A percentile compares a stretch with the other conserved stretches of the same genome.
Conservation (phyloP, 2,888 invertebrate species). For the Polydrusus cervinus region DNA sequence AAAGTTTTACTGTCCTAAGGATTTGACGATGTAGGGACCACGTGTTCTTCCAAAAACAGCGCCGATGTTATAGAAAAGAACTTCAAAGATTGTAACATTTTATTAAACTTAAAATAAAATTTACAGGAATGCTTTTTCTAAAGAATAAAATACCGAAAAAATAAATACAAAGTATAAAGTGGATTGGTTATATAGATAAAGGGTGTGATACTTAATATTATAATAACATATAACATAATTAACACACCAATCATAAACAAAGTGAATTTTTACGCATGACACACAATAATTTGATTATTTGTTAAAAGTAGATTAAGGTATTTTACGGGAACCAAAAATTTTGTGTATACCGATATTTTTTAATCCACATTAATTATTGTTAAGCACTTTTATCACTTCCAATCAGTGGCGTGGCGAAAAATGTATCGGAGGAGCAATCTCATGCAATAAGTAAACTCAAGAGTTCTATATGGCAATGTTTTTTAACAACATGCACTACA, state of each 20-base stretch:
- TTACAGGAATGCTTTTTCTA: slow-evolving; percentile 38
- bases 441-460: no score
- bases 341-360: no score
- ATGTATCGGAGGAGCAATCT: no score
- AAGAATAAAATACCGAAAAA: slow-evolving; percentile 18
- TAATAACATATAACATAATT: slow-evolving; percentile 2
- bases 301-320: not conserved
- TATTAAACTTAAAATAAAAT: slow-evolving; percentile 40
- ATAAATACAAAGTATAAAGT: slow-evolving; percentile 25
- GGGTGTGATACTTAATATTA: slow-evolving; percentile 5
- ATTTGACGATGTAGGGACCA: no score
- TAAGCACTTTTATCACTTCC: no score
- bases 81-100: slow-evolving; percentile 32
- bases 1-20: no score
- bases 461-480: no score
- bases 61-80: not conserved
- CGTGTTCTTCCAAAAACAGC: no score
- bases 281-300: not conserved
- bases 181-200: slow-evolving; percentile 10
- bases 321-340: slow-evolving; percentile 11
- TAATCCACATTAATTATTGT: no score
- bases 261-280: not conserved
- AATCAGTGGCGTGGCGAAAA: no score
- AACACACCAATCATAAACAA: slow-evolving; percentile 17
- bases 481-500: no score